phyloP scores from a whole-genome alignment of 2,888 invertebrate species.

The Dorcus parallelipipedus region DNA sequence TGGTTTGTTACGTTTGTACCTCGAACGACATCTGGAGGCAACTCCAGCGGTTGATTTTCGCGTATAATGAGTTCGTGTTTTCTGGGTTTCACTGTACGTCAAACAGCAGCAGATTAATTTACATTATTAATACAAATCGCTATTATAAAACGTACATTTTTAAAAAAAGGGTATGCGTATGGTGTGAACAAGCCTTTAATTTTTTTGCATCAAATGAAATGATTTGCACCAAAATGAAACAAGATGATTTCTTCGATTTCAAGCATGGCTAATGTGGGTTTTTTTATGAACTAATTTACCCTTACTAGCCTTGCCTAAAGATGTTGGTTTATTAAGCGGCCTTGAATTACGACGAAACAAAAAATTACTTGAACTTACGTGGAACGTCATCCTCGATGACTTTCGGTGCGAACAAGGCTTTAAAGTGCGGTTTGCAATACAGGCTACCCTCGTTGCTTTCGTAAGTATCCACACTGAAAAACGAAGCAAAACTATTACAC shows the following conservation, averaged over 20 bases:
- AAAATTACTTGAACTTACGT: conserved; percentile 50
- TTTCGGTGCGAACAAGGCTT: conserved; percentile 87
- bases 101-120: conserved; percentile 3
- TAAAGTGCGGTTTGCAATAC: conserved; percentile 93
- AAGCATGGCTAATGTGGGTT: no score
- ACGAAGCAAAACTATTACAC: conserved; percentile 9
- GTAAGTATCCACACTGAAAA: conserved; percentile 83
- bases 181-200: no score
- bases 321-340: no score
- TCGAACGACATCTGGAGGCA: conserved; percentile 90
- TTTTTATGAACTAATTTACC: no score
- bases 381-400: conserved; percentile 72
- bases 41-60: conserved; percentile 85
- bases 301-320: no score
- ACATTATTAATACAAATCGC: no score
- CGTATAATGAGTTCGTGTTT: conserved; percentile 87
- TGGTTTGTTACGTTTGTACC: conserved; percentile 51
- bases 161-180: no score
- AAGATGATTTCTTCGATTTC: no score
- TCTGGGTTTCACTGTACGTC: conserved; percentile 58
- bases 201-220: no score
- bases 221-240: no score
- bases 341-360: background rate
- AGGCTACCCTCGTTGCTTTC: conserved; percentile 85
- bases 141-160: background rate